A percentile compares a stretch with the other conserved stretches of the same genome.
Conservation (phyloP, 2,797 vertebrate species). For the Thripadectes ignobilis region DNA sequence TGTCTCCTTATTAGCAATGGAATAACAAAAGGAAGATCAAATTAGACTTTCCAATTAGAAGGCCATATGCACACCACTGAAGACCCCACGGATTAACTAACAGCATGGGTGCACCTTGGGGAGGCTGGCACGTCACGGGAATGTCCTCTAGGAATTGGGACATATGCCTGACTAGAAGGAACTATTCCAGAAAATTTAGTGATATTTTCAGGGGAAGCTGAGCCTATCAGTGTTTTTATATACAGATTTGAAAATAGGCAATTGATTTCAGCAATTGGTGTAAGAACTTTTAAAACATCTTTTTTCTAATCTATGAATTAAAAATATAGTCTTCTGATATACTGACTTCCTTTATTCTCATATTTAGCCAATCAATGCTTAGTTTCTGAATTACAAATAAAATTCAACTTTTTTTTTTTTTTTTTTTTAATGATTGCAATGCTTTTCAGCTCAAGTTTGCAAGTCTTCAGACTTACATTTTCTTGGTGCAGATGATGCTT, state of each 20-base stretch:
- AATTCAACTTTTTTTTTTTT: neutral
- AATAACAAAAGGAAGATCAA: neutral
- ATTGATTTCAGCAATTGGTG: neutral
- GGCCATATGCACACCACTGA: neutral
- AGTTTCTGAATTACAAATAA: neutral
- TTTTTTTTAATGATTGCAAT: neutral
- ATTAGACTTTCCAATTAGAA: neutral
- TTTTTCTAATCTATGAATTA: neutral
- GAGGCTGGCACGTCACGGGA: neutral
- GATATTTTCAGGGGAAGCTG: neutral
- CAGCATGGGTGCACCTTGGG: neutral
- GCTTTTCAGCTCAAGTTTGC: neutral
- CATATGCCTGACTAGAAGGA: neutral
- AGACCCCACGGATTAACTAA: fast-evolving
- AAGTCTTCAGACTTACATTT: neutral
- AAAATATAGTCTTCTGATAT: neutral
- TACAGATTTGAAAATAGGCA: neutral
- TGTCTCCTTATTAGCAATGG: neutral
- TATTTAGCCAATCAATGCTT: neutral
- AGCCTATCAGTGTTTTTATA: neutral
- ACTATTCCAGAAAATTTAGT: neutral
- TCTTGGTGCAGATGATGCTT: neutral
- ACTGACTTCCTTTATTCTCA: neutral
- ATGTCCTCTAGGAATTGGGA: neutral
- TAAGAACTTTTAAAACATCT: neutral